Conservation (phyloP, 2,888 invertebrate species). For the Argyresthia albistria region DNA sequence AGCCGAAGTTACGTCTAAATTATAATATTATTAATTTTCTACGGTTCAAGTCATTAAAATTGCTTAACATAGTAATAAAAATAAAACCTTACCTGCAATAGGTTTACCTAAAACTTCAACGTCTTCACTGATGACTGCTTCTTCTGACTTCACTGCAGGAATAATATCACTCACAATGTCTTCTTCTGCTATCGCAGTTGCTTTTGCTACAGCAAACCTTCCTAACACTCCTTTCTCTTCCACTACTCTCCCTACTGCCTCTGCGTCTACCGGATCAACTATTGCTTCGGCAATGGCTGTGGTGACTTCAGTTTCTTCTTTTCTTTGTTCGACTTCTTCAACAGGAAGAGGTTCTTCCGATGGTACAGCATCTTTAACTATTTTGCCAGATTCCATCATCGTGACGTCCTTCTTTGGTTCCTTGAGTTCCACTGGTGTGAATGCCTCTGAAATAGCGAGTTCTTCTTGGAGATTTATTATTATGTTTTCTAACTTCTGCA, state of each 20-base stretch:
- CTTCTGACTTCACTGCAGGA: neutral
- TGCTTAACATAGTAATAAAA: neutral
- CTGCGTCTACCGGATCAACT: neutral
- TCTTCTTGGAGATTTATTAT: neutral
- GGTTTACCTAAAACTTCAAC: neutral
- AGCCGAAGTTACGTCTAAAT: no score
- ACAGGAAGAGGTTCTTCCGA: no score
- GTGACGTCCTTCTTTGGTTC: neutral
- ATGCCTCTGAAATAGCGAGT: neutral
- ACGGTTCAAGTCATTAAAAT: neutral
- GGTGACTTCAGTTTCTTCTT: neutral
- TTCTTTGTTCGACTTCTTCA: neutral
- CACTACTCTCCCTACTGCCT: neutral
- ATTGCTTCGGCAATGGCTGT: conserved; percentile 1
- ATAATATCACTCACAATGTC: neutral
- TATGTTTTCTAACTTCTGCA: neutral
- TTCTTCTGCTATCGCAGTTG: neutral
- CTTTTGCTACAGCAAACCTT: neutral
- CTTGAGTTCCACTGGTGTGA: neutral
- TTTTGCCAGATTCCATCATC: neutral
- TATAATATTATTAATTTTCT: no score
- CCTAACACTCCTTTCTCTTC: neutral
- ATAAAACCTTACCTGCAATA: conserved; percentile 1
- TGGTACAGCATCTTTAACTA: neutral
- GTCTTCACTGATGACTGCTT: neutral